Base-by-base conservation (phyloP, 23 tunicate genomes). In the Oikopleura albicans region DNA sequence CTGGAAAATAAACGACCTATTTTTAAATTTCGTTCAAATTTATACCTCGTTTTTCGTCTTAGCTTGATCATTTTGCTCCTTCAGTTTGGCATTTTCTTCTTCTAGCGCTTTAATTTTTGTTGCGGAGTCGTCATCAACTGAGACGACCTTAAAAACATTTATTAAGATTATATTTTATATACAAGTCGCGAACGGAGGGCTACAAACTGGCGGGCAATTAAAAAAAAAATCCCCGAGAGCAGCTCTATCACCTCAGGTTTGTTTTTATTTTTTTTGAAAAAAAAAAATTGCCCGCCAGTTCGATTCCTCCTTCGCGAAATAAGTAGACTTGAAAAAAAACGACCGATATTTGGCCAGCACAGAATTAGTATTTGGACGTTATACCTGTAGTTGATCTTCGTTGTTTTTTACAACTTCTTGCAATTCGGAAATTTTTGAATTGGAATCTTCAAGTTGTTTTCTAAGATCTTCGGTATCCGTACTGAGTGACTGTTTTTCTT, bases 361-460 rank as follows among this genome's bases (percentile, higher is more conserved):
- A n/a, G n/a, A n/a, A n/a, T n/a, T n/a, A n/a, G n/a, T 22, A 49
- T 49, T 49, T 49, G 16, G 12, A 49, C 22, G 22, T 49, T 49
- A 22, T 29, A 71, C 79, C 79, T 71, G 79, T 2, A 71, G 79
- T 71, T 71, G 79, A 29, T 71, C 79, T 29, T 71, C 79, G 37
- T 71, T 71, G 37, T 71, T 71, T 71, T 71, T 71, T 37, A 71
- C 37, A 16, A 22, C 31, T 71, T 71, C 79, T 71, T 71, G 79
- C 2, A 71, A 29, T 29, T 71, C 79, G 33, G 79, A 27, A 71
- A 71, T 71, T 71, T 71, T 29, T 71, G 79, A 16, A 22, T 71
- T 29, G 79, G 35, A 71, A 12, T 71, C 35, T 71, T 71, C 79
- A 16, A 71, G 37, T 71, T 12, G 36, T 71, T 71, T 71, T 71